Evolutionary conservation across 2,113 vertebrate species (phyloP).

Genomic region (Podarcis raffonei): DNA sequence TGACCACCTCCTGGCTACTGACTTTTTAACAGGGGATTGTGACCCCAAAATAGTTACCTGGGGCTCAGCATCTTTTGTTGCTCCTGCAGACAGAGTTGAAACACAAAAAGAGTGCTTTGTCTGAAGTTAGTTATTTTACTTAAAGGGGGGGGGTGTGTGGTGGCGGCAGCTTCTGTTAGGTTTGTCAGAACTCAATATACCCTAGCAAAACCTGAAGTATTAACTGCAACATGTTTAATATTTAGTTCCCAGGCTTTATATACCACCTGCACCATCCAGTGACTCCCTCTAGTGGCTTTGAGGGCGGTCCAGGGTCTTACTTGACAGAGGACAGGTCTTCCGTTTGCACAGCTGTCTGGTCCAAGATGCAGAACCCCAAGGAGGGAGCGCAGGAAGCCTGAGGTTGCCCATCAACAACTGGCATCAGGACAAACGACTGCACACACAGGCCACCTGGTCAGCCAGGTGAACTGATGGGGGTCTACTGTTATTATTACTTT

Average conservation of each 20-base stretch:
- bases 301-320: background rate
- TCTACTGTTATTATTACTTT: background rate
- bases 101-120: background rate
- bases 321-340: background rate
- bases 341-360: background rate
- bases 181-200: background rate
- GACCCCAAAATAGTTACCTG: background rate
- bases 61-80: background rate
- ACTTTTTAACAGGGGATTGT: background rate
- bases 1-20: constrained; percentile 1
- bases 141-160: background rate
- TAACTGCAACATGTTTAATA: too few relatives aligned
- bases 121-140: background rate
- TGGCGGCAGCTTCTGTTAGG: too few relatives aligned
- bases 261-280: background rate
- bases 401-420: background rate
- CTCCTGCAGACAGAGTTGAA: background rate
- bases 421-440: background rate
- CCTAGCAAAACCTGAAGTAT: background rate
- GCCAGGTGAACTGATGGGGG: background rate
- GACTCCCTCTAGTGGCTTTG: background rate
- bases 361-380: background rate
- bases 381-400: background rate
- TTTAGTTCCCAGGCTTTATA: background rate
- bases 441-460: background rate